Evolutionary conservation across 2,797 vertebrate genomes (phyloP), one percentile per base, ranked within the genome.

Genomic region (Peromyscus attwateri): DNA sequence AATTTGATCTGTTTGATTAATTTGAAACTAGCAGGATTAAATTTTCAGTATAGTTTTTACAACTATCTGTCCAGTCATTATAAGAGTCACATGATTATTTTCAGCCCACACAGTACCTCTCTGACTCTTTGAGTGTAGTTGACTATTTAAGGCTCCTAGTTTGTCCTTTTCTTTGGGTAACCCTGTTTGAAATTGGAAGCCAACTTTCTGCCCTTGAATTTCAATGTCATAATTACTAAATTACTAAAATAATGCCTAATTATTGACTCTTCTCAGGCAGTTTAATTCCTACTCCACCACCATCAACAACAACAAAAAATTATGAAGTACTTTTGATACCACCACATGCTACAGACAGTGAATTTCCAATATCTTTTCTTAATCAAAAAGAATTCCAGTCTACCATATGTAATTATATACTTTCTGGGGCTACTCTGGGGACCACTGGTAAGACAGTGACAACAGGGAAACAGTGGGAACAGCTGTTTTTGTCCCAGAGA

Each of bases 31-130:
- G 21, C 1, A 23, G 90, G 79, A 62, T 93, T 73, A 77, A 92
- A 85, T 85, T 85, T 60, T 29, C 9, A 1, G 25, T 85, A 49
- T 88, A 71, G 60, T 52, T 80, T 85, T 92, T 3, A 62, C 57
- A n/a, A 6, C 5, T 73, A n/a, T 64, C 5, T 92, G 0, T 10
- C 76, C 19, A 87, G 12, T 12, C 17, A 52, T 70, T 81, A 8
- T 89, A 91, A 92, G 23, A 46, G 34, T 73, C 29, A 73, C 73
- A 3, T 60, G 52, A 82, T 70, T 66, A 37, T 84, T 92, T 96
- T 64, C 46, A 29, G 13, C 60, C 7, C 10, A 17, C 37, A 27
- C 0, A 40, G 82, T 46, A 64, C 0, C 1, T 90, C 71, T 57
- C 1, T 46, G 46, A 77, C 76, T 16, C 29, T 55, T 60, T 92